Evolutionary conservation across 1,140 invertebrate species (phyloP), one percentile per base, ranked within the genome.

Genomic region (Pomacea maculata): DNA sequence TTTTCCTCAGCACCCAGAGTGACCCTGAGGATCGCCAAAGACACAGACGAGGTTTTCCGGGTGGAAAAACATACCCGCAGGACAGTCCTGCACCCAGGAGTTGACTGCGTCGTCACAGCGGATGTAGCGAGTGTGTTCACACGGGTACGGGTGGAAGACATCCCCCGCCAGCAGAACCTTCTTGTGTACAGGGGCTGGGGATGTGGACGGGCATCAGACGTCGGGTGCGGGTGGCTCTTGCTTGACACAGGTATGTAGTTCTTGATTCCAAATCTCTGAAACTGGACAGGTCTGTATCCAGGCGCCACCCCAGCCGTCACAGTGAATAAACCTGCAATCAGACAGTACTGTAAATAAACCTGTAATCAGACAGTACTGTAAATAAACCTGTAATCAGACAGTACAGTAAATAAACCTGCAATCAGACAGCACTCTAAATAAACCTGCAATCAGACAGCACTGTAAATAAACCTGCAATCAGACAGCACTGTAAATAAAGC

Each of bases 271-370:
- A 14, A 80, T 61, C n/a, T 82, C 77, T 15, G 63, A 75, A 6
- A 9, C 25, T 9, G 82, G 81, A 72, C 86, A 87, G 19, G 34
- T 29, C 34, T 82, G 63, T 15, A 85, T 21, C 85, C 85, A 87
- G 14, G 85, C 81, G n/a, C 82, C 73, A 12, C 86, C 86, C 82
- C 82, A 87, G 0, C 83, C 80, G 29, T 85, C 85, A 77, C 86
- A 87, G 61, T 86, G 82, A 67, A 87, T 84, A 45, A 82, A 87
- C 75, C 55, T 57, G 55, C 9, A 11, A 45, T 45, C 34, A 45
- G 3, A 45, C 34, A 45, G 6, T 45, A 45, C 57, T 11, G 57
- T 61, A 8, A 61, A 61, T 61, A 61, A 61, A 61, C 57, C 15
- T 61, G 57, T 0, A 11, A 45, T 45, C 34, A 45, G 3, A 45